Base-by-base conservation (phyloP, 2,113 vertebrate genomes). In the Pelusios castaneus region DNA sequence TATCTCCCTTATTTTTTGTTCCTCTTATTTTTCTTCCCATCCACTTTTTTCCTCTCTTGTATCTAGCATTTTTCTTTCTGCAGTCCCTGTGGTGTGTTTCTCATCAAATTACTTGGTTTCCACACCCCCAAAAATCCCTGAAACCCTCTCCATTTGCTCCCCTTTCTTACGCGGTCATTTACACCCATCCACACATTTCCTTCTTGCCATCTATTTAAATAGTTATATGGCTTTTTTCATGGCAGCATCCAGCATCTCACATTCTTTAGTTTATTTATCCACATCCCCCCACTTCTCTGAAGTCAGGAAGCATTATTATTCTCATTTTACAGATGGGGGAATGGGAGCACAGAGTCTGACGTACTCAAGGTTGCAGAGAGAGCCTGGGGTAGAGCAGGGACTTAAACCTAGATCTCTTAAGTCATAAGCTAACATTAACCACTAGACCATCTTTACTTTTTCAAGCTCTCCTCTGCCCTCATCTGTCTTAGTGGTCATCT, bases 11-110 rank as follows among this genome's bases (percentile, higher is more conserved):
- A 80, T 85, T 86, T 90, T 96, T 94, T 95, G 91, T 95, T 94
- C 91, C 93, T 95, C 91, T 95, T 96, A 89, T 95, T 95, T 84
- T 95, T 90, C 49, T 43, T 75, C 82, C 56, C 45, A 29, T 45
- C 55, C 29, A 76, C 12, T 52, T 25, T 49, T 56, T 90, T 38
- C 70, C 88, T 91, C 89, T 34, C 43, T 47, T 51, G 85, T 85
- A 51, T 24, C 19, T 82, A 4, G 8, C 45, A 78, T 19, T 82
- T 95, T 82, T 22, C 3, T 81, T 22, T 89, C 80, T 58, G n/a
- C 52, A 49, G n/a, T 5, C 27, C 41, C 25, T 88, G 87, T 75
- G 9, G 34, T 54, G 21, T 34, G 3, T 91, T 93, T 94, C 94
- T 52, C 85, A 91, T 56, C 38, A 89, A 94, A 91, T 91, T 89